Percentiles rank a stretch among this genome's conserved stretches.
Conservation (phyloP, 2,113 vertebrate genomes). For the Rhinoderma darwinii region DNA sequence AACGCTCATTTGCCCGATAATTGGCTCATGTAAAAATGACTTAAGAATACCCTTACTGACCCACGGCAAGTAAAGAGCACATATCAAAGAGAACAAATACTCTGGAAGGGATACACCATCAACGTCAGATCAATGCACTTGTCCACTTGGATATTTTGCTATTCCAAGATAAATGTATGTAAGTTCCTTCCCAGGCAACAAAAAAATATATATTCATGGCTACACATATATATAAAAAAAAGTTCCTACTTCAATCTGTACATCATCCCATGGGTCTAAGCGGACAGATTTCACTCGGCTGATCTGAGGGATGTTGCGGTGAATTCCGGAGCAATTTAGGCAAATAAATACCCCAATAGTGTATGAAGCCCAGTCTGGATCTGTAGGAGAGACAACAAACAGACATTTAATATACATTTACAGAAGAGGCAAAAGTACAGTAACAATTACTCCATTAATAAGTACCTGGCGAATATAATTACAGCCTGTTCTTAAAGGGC, state of each 20-base stretch:
- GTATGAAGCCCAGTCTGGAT: conserved; percentile 93
- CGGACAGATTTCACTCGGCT: conserved; percentile 90
- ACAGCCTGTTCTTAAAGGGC: background rate
- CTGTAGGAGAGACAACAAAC: conserved; percentile 71
- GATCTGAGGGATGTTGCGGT: conserved; percentile 89
- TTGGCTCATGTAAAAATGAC: too few species aligned
- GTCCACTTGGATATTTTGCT: background rate
- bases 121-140: background rate
- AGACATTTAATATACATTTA: background rate
- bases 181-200: background rate
- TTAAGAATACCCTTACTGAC: too few species aligned
- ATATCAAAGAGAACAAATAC: too few species aligned
- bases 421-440: background rate
- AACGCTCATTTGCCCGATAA: too few species aligned
- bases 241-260: conserved; percentile 84
- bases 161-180: background rate
- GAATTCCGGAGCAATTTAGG: conserved; percentile 90
- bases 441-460: background rate
- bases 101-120: too few species aligned
- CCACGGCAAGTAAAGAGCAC: too few species aligned
- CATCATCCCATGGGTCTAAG: conserved; percentile 88
- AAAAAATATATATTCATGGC: background rate
- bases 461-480: background rate
- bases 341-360: conserved; percentile 93
- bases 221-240: background rate